Percentiles rank a stretch among this genome's conserved stretches.
Evolutionary conservation across 2,797 vertebrate species (phyloP).

Genomic region (Sebastes oblongus): DNA sequence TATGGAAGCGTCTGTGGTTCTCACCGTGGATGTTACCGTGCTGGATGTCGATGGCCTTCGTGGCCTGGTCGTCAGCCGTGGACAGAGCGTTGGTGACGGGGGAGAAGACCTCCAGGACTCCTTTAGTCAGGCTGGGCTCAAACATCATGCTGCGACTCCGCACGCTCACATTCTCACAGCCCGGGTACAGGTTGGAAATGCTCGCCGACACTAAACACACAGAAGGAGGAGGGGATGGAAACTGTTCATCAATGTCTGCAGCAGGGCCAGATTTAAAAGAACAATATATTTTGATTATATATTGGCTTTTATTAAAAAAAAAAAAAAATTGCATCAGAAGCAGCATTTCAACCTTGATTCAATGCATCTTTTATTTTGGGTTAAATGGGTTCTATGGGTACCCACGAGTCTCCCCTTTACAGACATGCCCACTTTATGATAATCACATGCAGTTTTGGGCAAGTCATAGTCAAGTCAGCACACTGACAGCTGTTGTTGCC

Average conservation of each 20-base stretch:
- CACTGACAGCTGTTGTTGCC: too few relatives aligned
- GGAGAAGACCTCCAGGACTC: slow-evolving; percentile 93
- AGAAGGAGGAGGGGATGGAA: not conserved
- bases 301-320: not conserved
- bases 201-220: slow-evolving; percentile 90
- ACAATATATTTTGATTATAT: not conserved
- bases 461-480: too few relatives aligned
- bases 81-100: slow-evolving; percentile 87
- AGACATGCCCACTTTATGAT: too few relatives aligned
- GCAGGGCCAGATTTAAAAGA: not conserved
- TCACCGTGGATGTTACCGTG: slow-evolving; percentile 92
- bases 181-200: slow-evolving; percentile 94
- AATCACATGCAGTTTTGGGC: too few relatives aligned
- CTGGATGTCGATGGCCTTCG: slow-evolving; percentile 96
- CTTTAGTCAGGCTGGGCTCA: slow-evolving; percentile 97
- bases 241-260: not conserved
- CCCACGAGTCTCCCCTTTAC: too few relatives aligned
- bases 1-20: not conserved
- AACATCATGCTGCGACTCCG: slow-evolving; percentile 99
- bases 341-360: not conserved
- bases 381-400: too few relatives aligned
- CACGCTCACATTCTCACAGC: slow-evolving; percentile 97
- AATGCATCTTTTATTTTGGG: not conserved
- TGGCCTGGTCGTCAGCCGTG: slow-evolving; percentile 90
- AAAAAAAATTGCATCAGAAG: not conserved